Conservation (phyloP, 2,797 vertebrate species). For the Bufotes viridis region DNA sequence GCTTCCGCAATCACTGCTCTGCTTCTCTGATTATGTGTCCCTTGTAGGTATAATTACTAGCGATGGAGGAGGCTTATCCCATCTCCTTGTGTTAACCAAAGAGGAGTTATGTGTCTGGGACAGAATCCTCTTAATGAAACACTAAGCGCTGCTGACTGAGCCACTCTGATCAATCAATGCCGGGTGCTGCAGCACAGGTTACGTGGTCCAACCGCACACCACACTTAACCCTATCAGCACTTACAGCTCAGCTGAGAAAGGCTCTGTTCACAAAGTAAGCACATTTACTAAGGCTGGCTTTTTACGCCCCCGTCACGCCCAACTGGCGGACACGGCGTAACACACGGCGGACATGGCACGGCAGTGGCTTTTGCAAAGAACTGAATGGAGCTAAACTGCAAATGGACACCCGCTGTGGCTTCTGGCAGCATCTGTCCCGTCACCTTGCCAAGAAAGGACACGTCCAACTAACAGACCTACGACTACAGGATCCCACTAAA, state of each 20-base stretch:
- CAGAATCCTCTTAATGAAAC: conserved; percentile 55
- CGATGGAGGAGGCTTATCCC: conserved; percentile 41
- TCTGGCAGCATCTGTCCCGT: too few species aligned
- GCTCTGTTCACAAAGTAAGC: background rate
- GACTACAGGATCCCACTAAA: too few species aligned
- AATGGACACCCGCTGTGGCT: too few species aligned
- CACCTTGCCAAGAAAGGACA: too few species aligned
- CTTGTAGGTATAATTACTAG: conserved; percentile 40
- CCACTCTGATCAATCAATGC: conserved; percentile 52
- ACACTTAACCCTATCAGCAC: conserved; percentile 30
- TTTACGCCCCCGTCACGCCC: too few species aligned
- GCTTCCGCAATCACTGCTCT: conserved; percentile 10
- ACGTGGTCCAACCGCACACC: background rate
- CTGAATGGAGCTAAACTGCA: too few species aligned
- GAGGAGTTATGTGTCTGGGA: conserved; percentile 44
- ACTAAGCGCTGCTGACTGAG: conserved; percentile 39
- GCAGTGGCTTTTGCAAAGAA: too few species aligned
- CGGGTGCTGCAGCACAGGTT: conserved; percentile 17
- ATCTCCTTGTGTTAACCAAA: conserved; percentile 45
- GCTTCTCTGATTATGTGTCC: conserved; percentile 39
- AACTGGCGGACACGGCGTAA: too few species aligned
- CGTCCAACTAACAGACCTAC: too few species aligned
- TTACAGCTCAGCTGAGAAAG: background rate
- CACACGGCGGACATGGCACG: too few species aligned
- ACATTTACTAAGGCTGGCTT: too few species aligned